phyloP scores from a whole-genome alignment of 2,888 invertebrate species.

The Hylaea fasciaria region DNA sequence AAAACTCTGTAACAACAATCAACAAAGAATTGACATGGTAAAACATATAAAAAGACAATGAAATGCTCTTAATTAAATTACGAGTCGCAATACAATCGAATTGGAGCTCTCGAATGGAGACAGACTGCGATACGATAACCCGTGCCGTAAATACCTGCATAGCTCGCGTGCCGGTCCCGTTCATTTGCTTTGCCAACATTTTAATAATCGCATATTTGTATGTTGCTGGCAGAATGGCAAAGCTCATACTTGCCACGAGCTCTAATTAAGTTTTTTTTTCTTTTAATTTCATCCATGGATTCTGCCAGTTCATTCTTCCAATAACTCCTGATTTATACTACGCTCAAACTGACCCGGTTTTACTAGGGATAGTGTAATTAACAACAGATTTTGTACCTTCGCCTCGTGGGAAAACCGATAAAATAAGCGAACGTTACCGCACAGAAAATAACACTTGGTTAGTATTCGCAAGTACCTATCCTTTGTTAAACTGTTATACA shows the following conservation, averaged over 20 bases:
- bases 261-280: background rate
- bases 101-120: slow-evolving; percentile 35
- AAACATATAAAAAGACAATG: slow-evolving; percentile 20
- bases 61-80: slow-evolving; percentile 25
- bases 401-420: no score
- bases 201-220: slow-evolving; percentile 80
- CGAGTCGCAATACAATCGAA: slow-evolving; percentile 25
- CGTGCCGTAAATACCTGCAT: slow-evolving; percentile 74
- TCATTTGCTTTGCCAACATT: slow-evolving; percentile 79
- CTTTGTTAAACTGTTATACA: background rate
- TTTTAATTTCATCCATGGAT: no score
- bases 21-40: slow-evolving; percentile 15
- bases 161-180: slow-evolving; percentile 59
- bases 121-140: slow-evolving; percentile 63
- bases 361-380: no score
- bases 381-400: no score
- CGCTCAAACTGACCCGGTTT: no score
- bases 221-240: slow-evolving; percentile 45
- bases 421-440: no score
- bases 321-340: no score
- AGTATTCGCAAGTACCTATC: no score
- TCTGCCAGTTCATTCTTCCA: no score
- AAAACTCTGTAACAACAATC: slow-evolving; percentile 1
- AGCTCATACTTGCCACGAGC: slow-evolving; percentile 29
- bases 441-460: no score